A percentile compares a stretch with the other conserved stretches of the same genome.
These are phyloP conservation scores for Eulemur rufifrons DNA, from an alignment of 2,113 vertebrate species.

Conservation along the genomic window DNA sequence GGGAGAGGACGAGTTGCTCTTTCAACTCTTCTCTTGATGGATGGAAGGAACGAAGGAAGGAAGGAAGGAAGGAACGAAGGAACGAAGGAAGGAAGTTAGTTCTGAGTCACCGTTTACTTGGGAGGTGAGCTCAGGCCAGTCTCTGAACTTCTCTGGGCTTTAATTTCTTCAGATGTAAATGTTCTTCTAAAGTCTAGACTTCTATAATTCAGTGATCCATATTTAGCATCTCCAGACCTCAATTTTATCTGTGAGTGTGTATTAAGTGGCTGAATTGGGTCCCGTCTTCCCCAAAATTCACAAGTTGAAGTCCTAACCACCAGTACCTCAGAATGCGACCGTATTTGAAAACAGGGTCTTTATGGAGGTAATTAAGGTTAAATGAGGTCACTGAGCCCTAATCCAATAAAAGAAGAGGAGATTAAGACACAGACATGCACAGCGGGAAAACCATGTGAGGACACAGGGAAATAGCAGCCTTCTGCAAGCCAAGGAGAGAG, in stretches of 20 bases:
- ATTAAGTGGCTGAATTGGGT: too few species aligned
- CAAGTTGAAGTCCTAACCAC: neutral
- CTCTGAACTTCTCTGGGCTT: neutral
- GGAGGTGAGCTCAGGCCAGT: neutral
- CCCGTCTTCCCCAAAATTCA: neutral
- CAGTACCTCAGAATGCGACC: neutral
- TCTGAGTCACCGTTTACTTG: too few species aligned
- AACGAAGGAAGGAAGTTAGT: neutral
- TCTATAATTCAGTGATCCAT: neutral
- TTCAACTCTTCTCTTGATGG: neutral
- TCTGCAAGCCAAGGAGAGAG: neutral
- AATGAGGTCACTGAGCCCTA: neutral
- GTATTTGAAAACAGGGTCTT: neutral
- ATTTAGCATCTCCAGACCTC: neutral
- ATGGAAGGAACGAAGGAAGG: neutral
- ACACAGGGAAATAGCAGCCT: neutral
- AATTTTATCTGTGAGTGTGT: fast-evolving
- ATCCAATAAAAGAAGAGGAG: neutral
- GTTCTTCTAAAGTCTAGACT: neutral
- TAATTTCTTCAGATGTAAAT: neutral
- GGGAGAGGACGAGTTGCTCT: neutral
- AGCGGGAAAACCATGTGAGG: neutral
- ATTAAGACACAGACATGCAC: neutral
- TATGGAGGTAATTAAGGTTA: neutral
- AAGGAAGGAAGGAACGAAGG: too few species aligned